Evolutionary conservation across 1,140 invertebrate genomes (phyloP), one percentile per base, ranked within the genome.

Genomic region (Neomicropteryx cornuta): DNA sequence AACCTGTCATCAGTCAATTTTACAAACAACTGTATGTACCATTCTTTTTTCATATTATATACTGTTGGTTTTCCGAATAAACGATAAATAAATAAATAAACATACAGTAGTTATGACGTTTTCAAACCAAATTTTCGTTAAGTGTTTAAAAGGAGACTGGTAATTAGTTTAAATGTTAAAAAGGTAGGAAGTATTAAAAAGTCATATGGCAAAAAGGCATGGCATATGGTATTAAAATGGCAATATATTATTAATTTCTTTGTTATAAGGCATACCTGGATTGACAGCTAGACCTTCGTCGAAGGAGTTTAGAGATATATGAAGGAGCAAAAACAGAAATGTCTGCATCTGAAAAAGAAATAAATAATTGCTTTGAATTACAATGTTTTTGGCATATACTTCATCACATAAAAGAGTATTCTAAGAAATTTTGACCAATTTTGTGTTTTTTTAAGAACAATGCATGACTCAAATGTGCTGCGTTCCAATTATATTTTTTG

Each of bases 261-360:
- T 28, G 30, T 35, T 41, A n/a, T n/a, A n/a, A n/a, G n/a, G n/a
- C 61, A 61, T 43, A 64, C 61, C 57, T 4, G 61, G 61, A 52
- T 64, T 61, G 50, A 64, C 55, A 14, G 61, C 61, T 27, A 51
- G 52, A 16, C 61, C 61, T 48, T 62, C 61, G 49, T 64, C 61
- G 38, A 62, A 57, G 19, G 61, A 62, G 44, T 62, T 52, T 6
- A 64, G 56, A 43, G 61, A 64, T 54, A 64, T 52, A 43, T 64
- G 61, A 35, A 64, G 45, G 5, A 62, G 48, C 30, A 64, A 44
- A 35, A 63, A 49, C 18, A 64, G 45, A 16, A 52, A 43, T 19
- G 57, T 56, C 34, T 59, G 58, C 41, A 54, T 52, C 59, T 64
- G 58, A 27, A 8, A 27, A 27, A 27, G 8, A 27, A 8, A 27